Evolutionary conservation across 2,888 invertebrate genomes (phyloP), one percentile per base, ranked within the genome.

Genomic region (Mechanitis messenoides): DNA sequence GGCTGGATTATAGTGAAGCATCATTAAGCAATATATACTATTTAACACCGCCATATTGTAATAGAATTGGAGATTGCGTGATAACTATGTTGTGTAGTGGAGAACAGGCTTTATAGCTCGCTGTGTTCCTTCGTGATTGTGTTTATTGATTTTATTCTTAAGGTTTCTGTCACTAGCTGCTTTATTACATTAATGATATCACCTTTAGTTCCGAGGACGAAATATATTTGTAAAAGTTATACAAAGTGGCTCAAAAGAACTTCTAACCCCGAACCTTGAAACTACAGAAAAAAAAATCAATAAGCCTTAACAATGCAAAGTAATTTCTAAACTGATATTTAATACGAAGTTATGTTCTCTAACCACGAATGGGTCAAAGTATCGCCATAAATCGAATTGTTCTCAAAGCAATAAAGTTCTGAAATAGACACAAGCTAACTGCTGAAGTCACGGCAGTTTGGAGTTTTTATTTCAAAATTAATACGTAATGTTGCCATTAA

Each of bases 1-100:
- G 53, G 60, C 59, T 58, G 62, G 66, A 64, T 66, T 64, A 66
- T 47, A 55, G 55, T 60, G 45, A 58, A 56, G 62, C 58, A 60
- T 61, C 66, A 60, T 62, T 64, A 66, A 47, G 42, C 60, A 56
- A 57, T 61, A 61, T 61, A 66, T 63, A 59, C 56, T 42, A 61
- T 55, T 64, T 59, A 60, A 56, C 59, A 59, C 61, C 50, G 59
- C 55, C 54, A 59, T 55, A 59, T 54, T 59, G 54, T 61, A 59
- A 58, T 62, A 60, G 57, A 56, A 53, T n/a, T 50, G 54, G 28
- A 55, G 58, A 62, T 65, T 56, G 47, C 28, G 50, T 50, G 31
- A 31, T 50, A 31, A 50, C 31, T 50, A 50, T 31, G 11, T 50
- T 11, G 7, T 42, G 7, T 20, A 47, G 20, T n/a, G 31, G 7